phyloP scores from a whole-genome alignment of 2,113 vertebrate genomes.

The Nestor notabilis region DNA sequence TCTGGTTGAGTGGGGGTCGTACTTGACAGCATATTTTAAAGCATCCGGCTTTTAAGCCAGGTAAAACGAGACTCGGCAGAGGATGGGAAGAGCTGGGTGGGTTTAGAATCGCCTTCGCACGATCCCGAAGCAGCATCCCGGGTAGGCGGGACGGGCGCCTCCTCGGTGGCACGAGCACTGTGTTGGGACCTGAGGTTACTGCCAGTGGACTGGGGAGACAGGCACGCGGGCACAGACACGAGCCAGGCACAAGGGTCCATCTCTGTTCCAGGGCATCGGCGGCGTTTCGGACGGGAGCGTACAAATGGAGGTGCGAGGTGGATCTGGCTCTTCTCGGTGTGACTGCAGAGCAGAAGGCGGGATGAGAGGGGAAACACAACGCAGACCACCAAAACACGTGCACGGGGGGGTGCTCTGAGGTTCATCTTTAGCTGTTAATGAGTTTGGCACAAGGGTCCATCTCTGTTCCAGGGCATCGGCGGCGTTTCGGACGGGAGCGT shows the following conservation, averaged over 20 bases:
- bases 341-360: background rate
- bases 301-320: background rate
- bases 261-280: fast-evolving
- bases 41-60: background rate
- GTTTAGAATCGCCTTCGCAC: background rate
- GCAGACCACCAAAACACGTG: background rate
- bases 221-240: fast-evolving
- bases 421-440: background rate
- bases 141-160: too few relatives aligned
- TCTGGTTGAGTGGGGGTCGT: background rate
- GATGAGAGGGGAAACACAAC: too few relatives aligned
- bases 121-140: background rate
- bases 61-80: background rate
- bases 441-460: too few relatives aligned
- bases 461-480: too few relatives aligned
- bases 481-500: too few relatives aligned
- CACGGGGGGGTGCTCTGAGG: background rate
- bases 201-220: background rate
- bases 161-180: background rate
- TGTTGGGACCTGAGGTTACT: background rate
- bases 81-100: background rate
- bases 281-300: background rate
- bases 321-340: background rate
- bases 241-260: too few relatives aligned
- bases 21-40: background rate